These are phyloP conservation scores for Lycia hirtaria DNA, from an alignment of 2,888 invertebrate species.

Conservation along the genomic window DNA sequence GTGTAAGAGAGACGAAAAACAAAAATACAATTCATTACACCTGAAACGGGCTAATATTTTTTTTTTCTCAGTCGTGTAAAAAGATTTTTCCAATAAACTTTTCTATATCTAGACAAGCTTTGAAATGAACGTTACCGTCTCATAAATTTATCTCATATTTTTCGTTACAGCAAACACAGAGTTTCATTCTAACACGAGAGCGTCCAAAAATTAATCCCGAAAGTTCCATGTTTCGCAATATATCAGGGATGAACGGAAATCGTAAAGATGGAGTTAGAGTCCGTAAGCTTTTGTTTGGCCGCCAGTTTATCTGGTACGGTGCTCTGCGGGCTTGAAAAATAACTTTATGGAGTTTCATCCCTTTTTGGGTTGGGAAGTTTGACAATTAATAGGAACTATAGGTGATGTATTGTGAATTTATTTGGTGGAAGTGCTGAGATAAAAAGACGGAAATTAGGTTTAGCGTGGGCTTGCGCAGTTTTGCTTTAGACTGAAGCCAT, in stretches of 20 bases:
- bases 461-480: no score
- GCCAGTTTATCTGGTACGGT: constrained; percentile 28
- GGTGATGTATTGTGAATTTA: neutral
- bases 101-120: no score
- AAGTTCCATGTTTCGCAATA: constrained; percentile 37
- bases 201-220: constrained; percentile 22
- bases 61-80: no score
- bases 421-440: no score
- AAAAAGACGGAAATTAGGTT: no score
- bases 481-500: no score
- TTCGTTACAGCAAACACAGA: constrained; percentile 11
- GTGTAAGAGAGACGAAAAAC: no score
- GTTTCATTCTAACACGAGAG: constrained; percentile 6
- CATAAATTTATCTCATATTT: neutral
- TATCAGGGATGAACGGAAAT: constrained; percentile 23
- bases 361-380: constrained; percentile 15
- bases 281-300: constrained; percentile 32
- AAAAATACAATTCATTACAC: no score
- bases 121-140: neutral
- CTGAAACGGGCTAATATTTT: no score
- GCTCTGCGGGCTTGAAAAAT: constrained; percentile 21
- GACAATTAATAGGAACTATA: constrained; percentile 10
- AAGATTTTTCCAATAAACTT: no score
- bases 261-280: constrained; percentile 28
- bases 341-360: constrained; percentile 10